Base-by-base conservation (phyloP, 2,113 vertebrate genomes). In the Aptenodytes patagonicus region DNA sequence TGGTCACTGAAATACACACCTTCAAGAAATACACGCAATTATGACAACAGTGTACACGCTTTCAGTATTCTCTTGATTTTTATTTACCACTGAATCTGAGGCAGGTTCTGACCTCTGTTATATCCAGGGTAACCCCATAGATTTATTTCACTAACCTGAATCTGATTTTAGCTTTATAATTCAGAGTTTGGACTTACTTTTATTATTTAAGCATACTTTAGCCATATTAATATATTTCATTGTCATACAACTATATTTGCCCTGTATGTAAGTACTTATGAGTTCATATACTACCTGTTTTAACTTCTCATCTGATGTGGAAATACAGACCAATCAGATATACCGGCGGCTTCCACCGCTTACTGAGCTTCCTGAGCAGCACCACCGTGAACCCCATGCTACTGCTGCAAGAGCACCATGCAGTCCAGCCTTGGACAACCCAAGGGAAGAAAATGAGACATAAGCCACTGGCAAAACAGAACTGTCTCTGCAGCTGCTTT, bases 291-390 rank as follows among this genome's bases (percentile, higher is more conserved):
- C 26, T 60, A 17, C 29, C 14, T 57, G 54, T 40, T 84, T 47
- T 40, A 93, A 46, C 6, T 47, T 57, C 46, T 31, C 38, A 52
- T 11, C 31, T 46, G 42, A 52, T 34, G 12, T 49, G 34, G 42
- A 72, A 85, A 78, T n/a, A 38, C 49, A 64, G 76, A 42, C 10
- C 26, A 57, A 38, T 31, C 17, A 52, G 25, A 31, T 12, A 36
- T 4, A 40, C 11, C 1, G 1, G 7, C 0, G 1, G 24, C 28
- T 62, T 72, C 36, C 31, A 42, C 17, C 1, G 0, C 47, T 25
- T 55, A 13, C 11, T 9, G 31, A 58, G n/a, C 18, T 13, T 40
- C 61, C n/a, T 15, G 20, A 52, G 47, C 42, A 28, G 32, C 54
- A 28, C 28, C 24, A 22, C 36, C 9, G n/a, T 9, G 36, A 73